phyloP scores from a whole-genome alignment of 2,888 invertebrate genomes.

The Phragmatobia fuliginosa region DNA sequence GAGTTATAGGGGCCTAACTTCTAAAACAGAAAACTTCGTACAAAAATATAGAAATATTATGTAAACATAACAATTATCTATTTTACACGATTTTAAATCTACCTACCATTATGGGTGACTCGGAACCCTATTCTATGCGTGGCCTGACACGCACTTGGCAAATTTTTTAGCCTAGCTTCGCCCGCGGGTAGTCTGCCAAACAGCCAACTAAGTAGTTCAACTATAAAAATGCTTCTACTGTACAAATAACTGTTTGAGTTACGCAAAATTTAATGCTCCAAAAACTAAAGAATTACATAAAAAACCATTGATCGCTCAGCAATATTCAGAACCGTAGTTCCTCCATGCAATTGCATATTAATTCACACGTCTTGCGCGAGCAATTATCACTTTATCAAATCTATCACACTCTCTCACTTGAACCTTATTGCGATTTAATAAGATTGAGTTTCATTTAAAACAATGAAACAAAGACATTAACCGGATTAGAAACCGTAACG shows the following conservation, averaged over 20 bases:
- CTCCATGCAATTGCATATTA: conserved; percentile 14
- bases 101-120: too few relatives aligned
- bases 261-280: not conserved
- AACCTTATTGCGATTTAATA: not conserved
- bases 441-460: conserved; percentile 23
- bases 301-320: not conserved
- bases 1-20: too few relatives aligned
- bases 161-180: too few relatives aligned
- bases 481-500: conserved; percentile 66
- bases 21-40: too few relatives aligned
- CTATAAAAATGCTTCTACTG: not conserved
- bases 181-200: too few relatives aligned
- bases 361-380: conserved; percentile 9
- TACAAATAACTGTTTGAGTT: too few relatives aligned
- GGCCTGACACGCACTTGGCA: too few relatives aligned
- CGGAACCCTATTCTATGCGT: too few relatives aligned
- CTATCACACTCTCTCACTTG: not conserved
- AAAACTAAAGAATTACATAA: not conserved
- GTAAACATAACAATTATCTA: too few relatives aligned
- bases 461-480: conserved; percentile 53
- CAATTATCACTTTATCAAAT: conserved; percentile 21
- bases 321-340: conserved; percentile 3
- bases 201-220: too few relatives aligned
- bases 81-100: too few relatives aligned
- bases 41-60: too few relatives aligned